Percentiles rank a stretch among this genome's conserved stretches.
Conservation (phyloP, 2,113 vertebrate genomes). For the Neofelis nebulosa region DNA sequence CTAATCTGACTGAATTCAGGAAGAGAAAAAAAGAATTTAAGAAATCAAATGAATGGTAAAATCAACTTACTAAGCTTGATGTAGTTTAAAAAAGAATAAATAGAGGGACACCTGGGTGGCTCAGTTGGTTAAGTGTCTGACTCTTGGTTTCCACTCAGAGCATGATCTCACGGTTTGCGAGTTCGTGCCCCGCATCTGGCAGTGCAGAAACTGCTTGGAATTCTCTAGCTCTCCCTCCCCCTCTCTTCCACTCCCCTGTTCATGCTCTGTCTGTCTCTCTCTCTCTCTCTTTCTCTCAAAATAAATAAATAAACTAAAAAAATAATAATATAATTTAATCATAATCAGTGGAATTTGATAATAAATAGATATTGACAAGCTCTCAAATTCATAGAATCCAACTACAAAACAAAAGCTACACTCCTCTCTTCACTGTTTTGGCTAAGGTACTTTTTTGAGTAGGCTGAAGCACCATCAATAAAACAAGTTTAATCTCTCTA, state of each 20-base stretch:
- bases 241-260: no score
- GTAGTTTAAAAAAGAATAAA: background rate
- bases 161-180: no score
- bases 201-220: no score
- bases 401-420: background rate
- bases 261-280: no score
- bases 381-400: background rate
- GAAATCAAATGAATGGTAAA: background rate
- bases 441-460: background rate
- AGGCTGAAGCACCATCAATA: background rate
- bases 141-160: no score
- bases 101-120: background rate
- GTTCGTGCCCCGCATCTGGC: no score
- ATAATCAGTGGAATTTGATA: background rate
- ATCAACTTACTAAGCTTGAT: background rate
- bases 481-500: background rate
- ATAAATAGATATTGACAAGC: background rate
- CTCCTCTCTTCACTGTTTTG: background rate
- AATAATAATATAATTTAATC: background rate
- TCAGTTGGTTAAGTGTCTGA: no score
- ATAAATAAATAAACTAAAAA: background rate
- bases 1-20: background rate
- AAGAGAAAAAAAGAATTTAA: background rate
- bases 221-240: no score
- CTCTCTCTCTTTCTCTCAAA: no score